Evolutionary conservation across 2,113 vertebrate species (phyloP).

Genomic region (Odobenus rosmarus): DNA sequence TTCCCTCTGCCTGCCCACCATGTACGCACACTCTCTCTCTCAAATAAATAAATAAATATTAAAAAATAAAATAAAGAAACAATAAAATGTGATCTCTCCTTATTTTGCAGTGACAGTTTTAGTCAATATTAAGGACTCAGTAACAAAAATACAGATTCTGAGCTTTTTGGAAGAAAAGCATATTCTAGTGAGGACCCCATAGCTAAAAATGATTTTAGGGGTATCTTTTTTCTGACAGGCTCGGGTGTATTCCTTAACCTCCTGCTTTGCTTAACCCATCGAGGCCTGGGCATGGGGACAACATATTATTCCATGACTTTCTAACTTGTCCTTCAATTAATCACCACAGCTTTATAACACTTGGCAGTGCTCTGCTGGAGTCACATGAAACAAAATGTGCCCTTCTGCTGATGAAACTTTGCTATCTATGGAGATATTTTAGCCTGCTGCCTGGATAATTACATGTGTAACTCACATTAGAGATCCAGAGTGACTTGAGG

Average conservation of each 20-base stretch:
- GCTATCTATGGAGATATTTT: slow-evolving; percentile 60
- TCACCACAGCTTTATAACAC: slow-evolving; percentile 4
- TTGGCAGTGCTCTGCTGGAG: slow-evolving; percentile 15
- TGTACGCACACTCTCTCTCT: neutral
- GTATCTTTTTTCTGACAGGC: neutral
- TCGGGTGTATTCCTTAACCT: neutral
- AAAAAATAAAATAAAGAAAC: neutral
- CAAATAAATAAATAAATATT: neutral
- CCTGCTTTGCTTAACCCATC: neutral
- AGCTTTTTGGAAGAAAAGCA: neutral
- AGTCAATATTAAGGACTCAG: neutral
- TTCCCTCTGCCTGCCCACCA: neutral
- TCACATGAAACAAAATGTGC: slow-evolving; percentile 59
- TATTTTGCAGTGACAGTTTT: neutral
- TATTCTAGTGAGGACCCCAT: neutral
- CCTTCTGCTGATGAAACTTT: slow-evolving; percentile 64
- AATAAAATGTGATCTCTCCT: neutral
- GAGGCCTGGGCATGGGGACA: neutral
- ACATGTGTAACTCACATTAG: slow-evolving; percentile 67
- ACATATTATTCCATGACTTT: neutral
- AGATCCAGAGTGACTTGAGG: neutral
- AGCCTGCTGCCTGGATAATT: slow-evolving; percentile 62
- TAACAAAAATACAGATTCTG: neutral
- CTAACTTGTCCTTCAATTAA: slow-evolving; percentile 59
- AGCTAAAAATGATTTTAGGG: neutral